Base-by-base conservation (phyloP, 2,113 vertebrate genomes). In the Chaetodon auriga region DNA sequence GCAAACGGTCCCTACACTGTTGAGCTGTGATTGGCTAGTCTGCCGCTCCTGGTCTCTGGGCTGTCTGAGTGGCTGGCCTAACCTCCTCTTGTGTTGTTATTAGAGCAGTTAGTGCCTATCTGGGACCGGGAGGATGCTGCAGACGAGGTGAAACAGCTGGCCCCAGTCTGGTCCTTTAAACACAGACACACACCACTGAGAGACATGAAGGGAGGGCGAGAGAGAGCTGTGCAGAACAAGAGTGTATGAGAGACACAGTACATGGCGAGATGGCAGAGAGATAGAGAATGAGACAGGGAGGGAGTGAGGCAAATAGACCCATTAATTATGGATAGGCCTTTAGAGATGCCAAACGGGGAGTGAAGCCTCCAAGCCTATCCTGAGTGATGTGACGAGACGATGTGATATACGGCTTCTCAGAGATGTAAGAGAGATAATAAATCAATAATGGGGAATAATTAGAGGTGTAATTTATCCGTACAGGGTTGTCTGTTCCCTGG, bases 241-340 rank as follows among this genome's bases (percentile, higher is more conserved):
- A 85, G 71, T 62, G 65, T 19, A 63, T 36, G 75, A 83, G 81
- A 81, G 71, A 83, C 25, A 69, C 38, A 36, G 74, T 14, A 81
- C 62, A 78, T 41, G 43, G 66, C 55, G 68, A 85, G 61, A 88
- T 9, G 53, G 82, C 64, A 63, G 45, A 84, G 72, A 84, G 68
- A 85, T 58, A 68, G 70, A 83, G 71, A 83, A 84, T 64, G 80
- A 82, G 85, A 88, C 82, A 68, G 75, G 60, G 83, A 85, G 77
- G 68, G 82, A 90, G 79, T 69, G 81, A 89, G 80, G 89, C 90
- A 94, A 94, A 95, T 87, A 90, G 90, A 87, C 10, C 83, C 91
- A 95, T 94, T 92, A 92, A 95, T 95, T 95, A 95, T 95, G 90
- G 80, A 95, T 93, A 74, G 89, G 87, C 84, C 90, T 93, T 91